Evolutionary conservation across 37 sponge, comb jelly and placozoan genomes (phyloP).

Genomic region (Axinella damicornis): DNA sequence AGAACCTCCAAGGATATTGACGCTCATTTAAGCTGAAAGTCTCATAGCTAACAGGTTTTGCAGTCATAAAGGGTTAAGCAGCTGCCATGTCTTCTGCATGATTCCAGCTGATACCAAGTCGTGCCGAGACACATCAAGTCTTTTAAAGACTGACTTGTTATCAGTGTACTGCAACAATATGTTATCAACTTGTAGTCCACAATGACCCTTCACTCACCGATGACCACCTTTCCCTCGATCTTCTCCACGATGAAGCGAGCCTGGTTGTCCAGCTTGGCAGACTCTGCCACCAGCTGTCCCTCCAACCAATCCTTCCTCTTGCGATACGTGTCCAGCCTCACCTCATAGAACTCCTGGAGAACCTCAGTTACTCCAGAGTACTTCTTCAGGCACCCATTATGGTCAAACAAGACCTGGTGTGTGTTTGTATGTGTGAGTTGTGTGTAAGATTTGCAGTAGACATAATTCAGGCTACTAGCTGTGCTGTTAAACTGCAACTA

Average conservation of each 20-base stretch:
- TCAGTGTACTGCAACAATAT: no score
- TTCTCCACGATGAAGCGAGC: conserved; percentile 96
- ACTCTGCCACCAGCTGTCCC: conserved; percentile 87
- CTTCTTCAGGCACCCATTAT: conserved; percentile 83
- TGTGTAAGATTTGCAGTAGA: neutral
- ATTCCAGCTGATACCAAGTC: no score
- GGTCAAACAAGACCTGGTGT: conserved; percentile 88
- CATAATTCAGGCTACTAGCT: no score
- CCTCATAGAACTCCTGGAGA: conserved; percentile 86
- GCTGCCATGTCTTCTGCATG: no score
- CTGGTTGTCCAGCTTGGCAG: conserved; percentile 78
- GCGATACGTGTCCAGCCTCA: conserved; percentile 78
- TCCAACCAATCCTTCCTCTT: conserved; percentile 87
- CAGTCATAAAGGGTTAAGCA: no score
- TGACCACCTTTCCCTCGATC: conserved; percentile 83
- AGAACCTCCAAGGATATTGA: no score
- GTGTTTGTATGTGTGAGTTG: conserved; percentile 1
- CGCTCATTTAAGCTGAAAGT: no score
- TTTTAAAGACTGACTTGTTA: no score
- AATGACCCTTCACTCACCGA: conserved; percentile 49
- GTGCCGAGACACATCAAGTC: no score
- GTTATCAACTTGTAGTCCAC: no score
- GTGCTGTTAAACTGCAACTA: no score
- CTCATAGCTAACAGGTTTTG: no score
- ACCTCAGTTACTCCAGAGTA: conserved; percentile 76